phyloP scores from a whole-genome alignment of 2,888 invertebrate genomes.

The Drosophila subsilvestris region DNA sequence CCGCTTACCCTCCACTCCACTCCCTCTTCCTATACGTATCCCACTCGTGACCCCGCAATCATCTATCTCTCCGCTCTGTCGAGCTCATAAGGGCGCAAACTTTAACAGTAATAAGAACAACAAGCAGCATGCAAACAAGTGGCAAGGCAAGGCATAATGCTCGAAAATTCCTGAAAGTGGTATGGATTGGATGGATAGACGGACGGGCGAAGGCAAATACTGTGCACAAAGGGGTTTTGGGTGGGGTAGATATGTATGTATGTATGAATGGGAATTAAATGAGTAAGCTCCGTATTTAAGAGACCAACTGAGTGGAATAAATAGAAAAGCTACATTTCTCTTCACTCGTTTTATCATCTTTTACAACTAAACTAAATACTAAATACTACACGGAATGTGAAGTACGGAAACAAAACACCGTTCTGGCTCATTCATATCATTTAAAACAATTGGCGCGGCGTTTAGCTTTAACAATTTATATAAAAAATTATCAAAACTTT shows the following conservation, averaged over 20 bases:
- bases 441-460: too few relatives aligned
- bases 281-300: constrained; percentile 44
- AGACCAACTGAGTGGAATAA: constrained; percentile 55
- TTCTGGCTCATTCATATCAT: too few relatives aligned
- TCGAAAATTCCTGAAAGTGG: constrained; percentile 8
- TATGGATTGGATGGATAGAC: neutral
- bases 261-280: neutral
- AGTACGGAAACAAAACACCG: too few relatives aligned
- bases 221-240: constrained; percentile 4
- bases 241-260: neutral
- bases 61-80: neutral
- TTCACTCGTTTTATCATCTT: constrained; percentile 30
- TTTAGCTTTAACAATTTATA: too few relatives aligned
- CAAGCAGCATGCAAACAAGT: constrained; percentile 18
- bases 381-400: neutral
- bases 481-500: too few relatives aligned
- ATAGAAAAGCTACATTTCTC: constrained; percentile 61
- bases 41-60: neutral
- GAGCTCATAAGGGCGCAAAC: neutral
- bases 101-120: constrained; percentile 6
- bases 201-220: neutral
- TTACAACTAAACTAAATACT: neutral
- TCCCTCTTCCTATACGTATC: too few relatives aligned
- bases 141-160: constrained; percentile 1
- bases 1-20: too few relatives aligned